Percentiles rank a stretch among this genome's conserved stretches.
phyloP scores from a whole-genome alignment of 2,888 invertebrate species.

The Lasius fuliginosus region DNA sequence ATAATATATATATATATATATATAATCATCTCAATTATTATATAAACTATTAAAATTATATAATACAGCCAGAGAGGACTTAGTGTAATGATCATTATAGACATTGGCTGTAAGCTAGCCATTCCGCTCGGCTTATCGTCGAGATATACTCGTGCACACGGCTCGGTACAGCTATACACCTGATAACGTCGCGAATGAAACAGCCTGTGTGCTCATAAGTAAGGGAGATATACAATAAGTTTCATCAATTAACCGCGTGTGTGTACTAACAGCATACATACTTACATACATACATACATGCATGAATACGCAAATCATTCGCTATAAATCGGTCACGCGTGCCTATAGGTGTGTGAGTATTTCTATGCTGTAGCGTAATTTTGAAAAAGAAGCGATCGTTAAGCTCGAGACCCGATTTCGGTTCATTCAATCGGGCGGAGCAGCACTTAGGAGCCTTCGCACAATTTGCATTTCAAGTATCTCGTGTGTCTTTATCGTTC shows the following conservation, averaged over 20 bases:
- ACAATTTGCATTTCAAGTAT: constrained; percentile 43
- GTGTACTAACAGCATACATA: constrained; percentile 68
- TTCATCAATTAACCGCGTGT: constrained; percentile 77
- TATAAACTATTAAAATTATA: constrained; percentile 84
- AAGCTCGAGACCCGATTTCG: constrained; percentile 35
- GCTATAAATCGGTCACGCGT: constrained; percentile 56
- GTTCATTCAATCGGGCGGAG: constrained; percentile 5
- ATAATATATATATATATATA: constrained; percentile 83
- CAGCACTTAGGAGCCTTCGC: constrained; percentile 61
- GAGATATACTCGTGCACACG: constrained; percentile 46
- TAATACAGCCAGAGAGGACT: constrained; percentile 84
- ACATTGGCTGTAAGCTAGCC: constrained; percentile 79
- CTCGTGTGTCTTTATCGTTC: constrained; percentile 45
- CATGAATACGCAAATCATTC: constrained; percentile 37
- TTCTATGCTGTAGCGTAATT: constrained; percentile 58
- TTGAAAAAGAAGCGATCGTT: constrained; percentile 59
- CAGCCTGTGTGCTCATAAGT: constrained; percentile 76
- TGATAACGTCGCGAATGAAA: constrained; percentile 74
- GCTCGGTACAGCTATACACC: constrained; percentile 58
- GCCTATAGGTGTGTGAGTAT: constrained; percentile 67
- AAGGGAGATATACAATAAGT: constrained; percentile 78
- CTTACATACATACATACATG: constrained; percentile 43
- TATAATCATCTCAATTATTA: constrained; percentile 78
- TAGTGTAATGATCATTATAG: constrained; percentile 80
- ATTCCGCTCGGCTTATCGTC: constrained; percentile 73